Evolutionary conservation across 2,797 vertebrate genomes (phyloP).

Genomic region (Semotilus atromaculatus): DNA sequence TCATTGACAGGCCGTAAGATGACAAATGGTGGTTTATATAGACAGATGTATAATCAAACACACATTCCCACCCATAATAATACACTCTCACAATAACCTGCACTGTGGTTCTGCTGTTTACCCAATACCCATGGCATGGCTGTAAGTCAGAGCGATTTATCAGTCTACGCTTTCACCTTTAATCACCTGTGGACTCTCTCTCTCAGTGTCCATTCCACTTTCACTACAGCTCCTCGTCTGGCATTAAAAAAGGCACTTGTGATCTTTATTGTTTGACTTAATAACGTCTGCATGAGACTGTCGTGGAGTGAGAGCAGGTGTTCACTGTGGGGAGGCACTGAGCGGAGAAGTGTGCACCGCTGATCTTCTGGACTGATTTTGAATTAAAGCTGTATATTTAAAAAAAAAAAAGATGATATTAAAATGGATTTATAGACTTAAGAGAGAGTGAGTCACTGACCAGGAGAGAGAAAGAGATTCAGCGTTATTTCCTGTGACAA

Average conservation of each 20-base stretch:
- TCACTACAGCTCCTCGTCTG: neutral
- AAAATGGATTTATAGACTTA: neutral
- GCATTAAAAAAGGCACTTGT: slow-evolving; percentile 18
- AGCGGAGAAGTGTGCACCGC: slow-evolving; percentile 2
- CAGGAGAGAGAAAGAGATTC: neutral
- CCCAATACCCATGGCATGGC: neutral
- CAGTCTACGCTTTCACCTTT: slow-evolving; percentile 32
- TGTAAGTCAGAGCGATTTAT: slow-evolving; percentile 20
- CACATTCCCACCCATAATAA: neutral
- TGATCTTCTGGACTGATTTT: slow-evolving; percentile 14
- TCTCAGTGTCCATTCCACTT: neutral
- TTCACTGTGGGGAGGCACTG: slow-evolving; percentile 29
- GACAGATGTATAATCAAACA: neutral
- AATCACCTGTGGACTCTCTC: slow-evolving; percentile 13
- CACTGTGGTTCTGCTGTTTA: slow-evolving; percentile 10
- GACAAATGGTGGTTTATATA: neutral
- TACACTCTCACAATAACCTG: neutral
- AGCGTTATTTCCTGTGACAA: too few relatives aligned
- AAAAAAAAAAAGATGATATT: neutral
- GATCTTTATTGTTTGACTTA: slow-evolving; percentile 38
- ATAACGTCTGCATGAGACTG: slow-evolving; percentile 31
- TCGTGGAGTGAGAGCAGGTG: slow-evolving; percentile 37
- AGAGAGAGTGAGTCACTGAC: neutral
- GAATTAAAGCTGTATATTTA: neutral
- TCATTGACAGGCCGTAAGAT: neutral